Evolutionary conservation across 2,888 invertebrate genomes (phyloP).

Genomic region (Thysanoteuthis rhombus): DNA sequence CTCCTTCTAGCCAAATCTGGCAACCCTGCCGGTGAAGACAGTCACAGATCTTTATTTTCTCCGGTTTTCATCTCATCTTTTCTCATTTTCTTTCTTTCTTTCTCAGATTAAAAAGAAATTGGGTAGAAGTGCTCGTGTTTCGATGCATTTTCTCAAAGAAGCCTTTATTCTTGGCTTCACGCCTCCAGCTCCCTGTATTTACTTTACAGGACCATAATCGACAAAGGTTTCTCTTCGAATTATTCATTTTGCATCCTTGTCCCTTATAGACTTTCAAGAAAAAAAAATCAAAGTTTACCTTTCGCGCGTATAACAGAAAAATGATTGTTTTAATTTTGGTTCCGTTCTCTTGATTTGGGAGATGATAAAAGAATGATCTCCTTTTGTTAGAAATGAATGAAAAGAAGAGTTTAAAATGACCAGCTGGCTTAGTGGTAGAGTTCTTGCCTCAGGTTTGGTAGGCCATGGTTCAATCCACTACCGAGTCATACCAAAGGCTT

Average conservation of each 20-base stretch:
- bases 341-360: not conserved
- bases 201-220: slow-evolving; percentile 22
- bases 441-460: too few relatives aligned
- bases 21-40: too few relatives aligned
- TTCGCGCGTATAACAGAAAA: not conserved
- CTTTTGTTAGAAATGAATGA: too few relatives aligned
- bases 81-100: not conserved
- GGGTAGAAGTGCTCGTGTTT: slow-evolving; percentile 21
- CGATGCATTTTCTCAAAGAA: slow-evolving; percentile 25
- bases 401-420: too few relatives aligned
- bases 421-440: too few relatives aligned
- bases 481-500: too few relatives aligned
- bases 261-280: not conserved
- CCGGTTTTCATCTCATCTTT: not conserved
- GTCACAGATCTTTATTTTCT: not conserved
- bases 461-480: too few relatives aligned
- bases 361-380: too few relatives aligned
- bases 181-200: slow-evolving; percentile 22
- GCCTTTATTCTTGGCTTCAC: slow-evolving; percentile 25
- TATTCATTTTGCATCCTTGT: not conserved
- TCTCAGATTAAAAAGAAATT: slow-evolving; percentile 27
- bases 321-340: not conserved
- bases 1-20: too few relatives aligned
- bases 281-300: not conserved
- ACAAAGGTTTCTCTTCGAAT: slow-evolving; percentile 15